These are phyloP conservation scores for Drosophila paulistorum DNA, from an alignment of 1,140 invertebrate species.

Conservation along the genomic window DNA sequence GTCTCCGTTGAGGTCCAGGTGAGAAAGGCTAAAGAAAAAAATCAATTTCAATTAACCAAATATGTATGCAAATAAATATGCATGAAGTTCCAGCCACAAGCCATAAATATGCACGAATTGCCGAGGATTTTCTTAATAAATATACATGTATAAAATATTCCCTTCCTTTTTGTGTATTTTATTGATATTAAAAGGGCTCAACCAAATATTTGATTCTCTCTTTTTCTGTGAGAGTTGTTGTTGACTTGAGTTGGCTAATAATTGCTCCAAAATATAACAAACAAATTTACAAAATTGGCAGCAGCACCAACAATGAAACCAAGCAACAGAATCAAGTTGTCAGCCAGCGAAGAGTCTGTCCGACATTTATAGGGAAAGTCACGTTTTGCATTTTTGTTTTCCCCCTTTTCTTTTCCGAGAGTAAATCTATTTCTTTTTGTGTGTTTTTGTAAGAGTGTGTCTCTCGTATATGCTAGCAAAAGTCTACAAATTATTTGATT, in stretches of 20 bases:
- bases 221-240: conserved; percentile 39
- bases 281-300: conserved; percentile 65
- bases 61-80: conserved; percentile 59
- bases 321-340: conserved; percentile 33
- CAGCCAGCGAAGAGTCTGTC: conserved; percentile 42
- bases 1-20: not conserved
- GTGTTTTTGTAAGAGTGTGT: not conserved
- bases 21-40: conserved; percentile 34
- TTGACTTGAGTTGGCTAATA: conserved; percentile 60
- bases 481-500: no score
- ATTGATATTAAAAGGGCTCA: conserved; percentile 59
- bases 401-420: not conserved
- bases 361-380: conserved; percentile 61
- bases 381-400: conserved; percentile 68
- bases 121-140: not conserved
- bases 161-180: not conserved
- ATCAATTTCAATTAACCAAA: conserved; percentile 78
- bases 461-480: not conserved
- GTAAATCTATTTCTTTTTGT: no score
- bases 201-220: not conserved
- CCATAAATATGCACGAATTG: conserved; percentile 18
- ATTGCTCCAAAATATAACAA: conserved; percentile 60
- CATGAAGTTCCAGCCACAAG: conserved; percentile 22
- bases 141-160: not conserved
- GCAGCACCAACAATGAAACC: not conserved